Conservation (phyloP, 2,888 invertebrate species). For the Noctua comes region DNA sequence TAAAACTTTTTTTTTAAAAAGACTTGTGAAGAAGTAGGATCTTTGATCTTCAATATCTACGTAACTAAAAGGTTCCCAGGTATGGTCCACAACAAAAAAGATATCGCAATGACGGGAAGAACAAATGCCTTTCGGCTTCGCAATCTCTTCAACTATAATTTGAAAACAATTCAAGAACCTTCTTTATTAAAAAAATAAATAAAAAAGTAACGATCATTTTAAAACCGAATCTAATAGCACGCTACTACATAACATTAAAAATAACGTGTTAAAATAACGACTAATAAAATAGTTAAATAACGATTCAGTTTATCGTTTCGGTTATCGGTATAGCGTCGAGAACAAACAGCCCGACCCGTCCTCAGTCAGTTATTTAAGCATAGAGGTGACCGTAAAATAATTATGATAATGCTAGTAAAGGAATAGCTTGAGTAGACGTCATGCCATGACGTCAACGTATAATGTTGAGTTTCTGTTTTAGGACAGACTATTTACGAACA, state of each 20-base stretch:
- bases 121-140: background rate
- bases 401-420: slow-evolving; percentile 48
- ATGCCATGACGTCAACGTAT: slow-evolving; percentile 2
- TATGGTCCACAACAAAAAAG: background rate
- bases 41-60: background rate
- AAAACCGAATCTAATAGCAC: background rate
- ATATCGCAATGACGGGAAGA: background rate
- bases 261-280: slow-evolving; percentile 56
- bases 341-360: slow-evolving; percentile 50
- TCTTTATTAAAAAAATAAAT: background rate
- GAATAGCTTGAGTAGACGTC: slow-evolving; percentile 42
- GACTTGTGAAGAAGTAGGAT: background rate
- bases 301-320: slow-evolving; percentile 40
- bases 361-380: slow-evolving; percentile 33
- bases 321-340: slow-evolving; percentile 25
- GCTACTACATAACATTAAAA: slow-evolving; percentile 55
- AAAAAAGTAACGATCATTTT: background rate
- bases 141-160: background rate
- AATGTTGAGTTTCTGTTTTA: background rate
- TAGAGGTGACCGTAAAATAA: slow-evolving; percentile 39
- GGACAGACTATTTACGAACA: no score
- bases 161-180: background rate
- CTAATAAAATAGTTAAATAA: slow-evolving; percentile 49
- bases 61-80: background rate
- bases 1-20: no score